Evolutionary conservation across 2,113 vertebrate genomes (phyloP), one percentile per base, ranked within the genome.

Genomic region (Trochalopteron elliotii): DNA sequence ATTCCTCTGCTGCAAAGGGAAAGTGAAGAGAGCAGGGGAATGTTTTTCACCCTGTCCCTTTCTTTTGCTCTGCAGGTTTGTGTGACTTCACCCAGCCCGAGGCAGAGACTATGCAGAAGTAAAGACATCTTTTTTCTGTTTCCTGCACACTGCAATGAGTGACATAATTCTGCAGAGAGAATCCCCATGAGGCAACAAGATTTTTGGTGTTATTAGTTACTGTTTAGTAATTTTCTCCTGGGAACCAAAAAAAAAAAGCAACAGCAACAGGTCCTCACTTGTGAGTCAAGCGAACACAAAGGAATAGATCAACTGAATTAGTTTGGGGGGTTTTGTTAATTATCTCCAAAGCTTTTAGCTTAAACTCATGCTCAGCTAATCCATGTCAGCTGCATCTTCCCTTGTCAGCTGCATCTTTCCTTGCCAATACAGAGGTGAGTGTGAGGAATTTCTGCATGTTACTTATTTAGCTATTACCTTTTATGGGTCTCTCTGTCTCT

Each of bases 361-460:
- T 84, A 89, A 92, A 78, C 74, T 87, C 88, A 78, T 92, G 80
- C 30, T 96, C 93, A 78, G 86, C 56, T 96, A 97, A 97, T 97
- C 94, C 57, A 0, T 94, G 93, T 94, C 96, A 97, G 96, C 95
- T 97, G 96, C 87, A 92, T 93, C 94, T 96, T 96, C 76, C 70
- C 75, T 95, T 93, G 94, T 92, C 96, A 97, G 93, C 95, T 96
- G 90, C 81, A 91, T 92, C 95, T 96, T 97, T 61, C 67, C 78
- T 94, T 96, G 93, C 96, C 94, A 94, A 56, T 72, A 75, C 22
- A 68, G 96, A 95, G 97, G 97, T 97, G 92, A 97, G 91, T 10
- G 68, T 90, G 86, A 93, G 91, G 87, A 89, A 97, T 95, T 96
- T 95, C 75, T 97, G 83, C 5, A 4, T 78, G 78, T 88, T 93